Conservation (phyloP, 1,140 invertebrate species). For the Mactra quadrangularis region DNA sequence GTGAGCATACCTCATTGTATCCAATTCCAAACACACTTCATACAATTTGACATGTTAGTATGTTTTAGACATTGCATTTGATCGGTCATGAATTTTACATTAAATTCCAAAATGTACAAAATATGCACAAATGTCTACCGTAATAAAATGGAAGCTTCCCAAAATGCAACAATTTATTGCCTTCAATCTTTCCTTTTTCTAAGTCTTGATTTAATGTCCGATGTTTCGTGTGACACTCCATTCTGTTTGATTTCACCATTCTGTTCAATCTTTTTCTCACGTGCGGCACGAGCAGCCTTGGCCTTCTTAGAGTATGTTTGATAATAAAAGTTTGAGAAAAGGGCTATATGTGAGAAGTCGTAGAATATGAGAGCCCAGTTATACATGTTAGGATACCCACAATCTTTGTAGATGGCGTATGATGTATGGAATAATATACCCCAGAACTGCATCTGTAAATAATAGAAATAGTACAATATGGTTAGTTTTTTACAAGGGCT, state of each 20-base stretch:
- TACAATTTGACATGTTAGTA: too few species aligned
- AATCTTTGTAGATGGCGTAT: slow-evolving; percentile 74
- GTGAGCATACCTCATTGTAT: too few species aligned
- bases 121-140: too few species aligned
- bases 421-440: slow-evolving; percentile 65
- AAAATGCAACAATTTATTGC: too few species aligned
- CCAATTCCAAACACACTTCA: too few species aligned
- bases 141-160: too few species aligned
- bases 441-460: slow-evolving; percentile 72
- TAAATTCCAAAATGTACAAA: too few species aligned
- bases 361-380: slow-evolving; percentile 81
- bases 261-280: slow-evolving; percentile 33
- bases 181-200: slow-evolving; percentile 25
- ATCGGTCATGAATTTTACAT: too few species aligned
- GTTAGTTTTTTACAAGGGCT: too few species aligned
- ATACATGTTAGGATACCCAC: slow-evolving; percentile 82
- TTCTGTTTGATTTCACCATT: slow-evolving; percentile 16
- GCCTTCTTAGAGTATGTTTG: slow-evolving; percentile 71
- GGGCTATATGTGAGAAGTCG: slow-evolving; percentile 81
- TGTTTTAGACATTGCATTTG: too few species aligned
- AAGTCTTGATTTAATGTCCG: neutral
- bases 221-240: neutral
- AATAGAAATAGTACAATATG: neutral
- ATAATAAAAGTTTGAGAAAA: slow-evolving; percentile 74
- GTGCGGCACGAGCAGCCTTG: slow-evolving; percentile 31